Base-by-base conservation (phyloP, 2,113 vertebrate species). In the Thamnophis sirtalis region DNA sequence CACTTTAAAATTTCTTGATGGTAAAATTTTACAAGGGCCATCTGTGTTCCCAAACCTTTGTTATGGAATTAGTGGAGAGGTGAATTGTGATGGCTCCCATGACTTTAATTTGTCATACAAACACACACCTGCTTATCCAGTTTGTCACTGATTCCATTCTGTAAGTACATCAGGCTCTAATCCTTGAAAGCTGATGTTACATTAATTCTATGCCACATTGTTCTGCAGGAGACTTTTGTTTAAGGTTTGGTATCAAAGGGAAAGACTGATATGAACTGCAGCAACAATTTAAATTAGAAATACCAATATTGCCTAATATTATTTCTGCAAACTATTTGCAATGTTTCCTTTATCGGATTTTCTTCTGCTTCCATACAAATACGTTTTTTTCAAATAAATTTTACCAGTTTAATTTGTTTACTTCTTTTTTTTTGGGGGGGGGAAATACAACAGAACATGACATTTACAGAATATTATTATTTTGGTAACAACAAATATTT, bases 51-150 rank as follows among this genome's bases (percentile, higher is more conserved):
- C 89, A 86, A 73, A 53, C 58, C 92, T 3, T 85, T 92, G 1
- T 80, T 55, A n/a, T 13, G 90, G 88, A 22, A 91, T 5, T 92
- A 90, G 55, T 51, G 43, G 55, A 58, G 48, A 94, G 54, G 21
- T 94, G 91, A 95, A 90, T 8, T 43, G 89, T 5, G 92, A 86
- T 90, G 63, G 80, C 87, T 96, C 94, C 89, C 94, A 95, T 86
- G 86, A 90, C 0, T 90, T 91, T 93, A 87, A 51, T 93, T 9
- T n/a, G 68, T 88, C 94, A 95, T 48, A 51, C 84, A 94, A 95
- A 96, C 68, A 92, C 94, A 94, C 95, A 96, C 94, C 96, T 96
- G 94, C 94, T 95, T 93, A 87, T 33, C n/a, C 28, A 87, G 95
- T 94, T 94, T 92, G 92, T 94, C 93, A 95, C 93, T 96, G 95